Evolutionary conservation across 2,888 invertebrate genomes (phyloP), one percentile per base, ranked within the genome.

Genomic region (Argynnis bischoffii): DNA sequence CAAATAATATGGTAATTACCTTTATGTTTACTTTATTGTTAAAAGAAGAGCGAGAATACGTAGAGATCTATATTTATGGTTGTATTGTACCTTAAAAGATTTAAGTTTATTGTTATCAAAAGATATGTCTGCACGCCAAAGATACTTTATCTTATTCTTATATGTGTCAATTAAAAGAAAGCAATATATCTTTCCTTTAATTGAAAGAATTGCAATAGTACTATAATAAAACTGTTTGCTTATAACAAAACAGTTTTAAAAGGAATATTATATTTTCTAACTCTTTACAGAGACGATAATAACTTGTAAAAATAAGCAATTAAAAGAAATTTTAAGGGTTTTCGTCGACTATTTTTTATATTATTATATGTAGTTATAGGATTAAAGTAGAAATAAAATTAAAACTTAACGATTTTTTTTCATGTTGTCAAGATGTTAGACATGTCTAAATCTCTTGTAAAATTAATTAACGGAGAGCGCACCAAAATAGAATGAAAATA

Each of bases 401-500:
- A 1, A 41, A 41, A 41, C 35, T 35, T 35, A 35, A 35, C 8
- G 35, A 41, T 11, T 41, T 41, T 35, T n/a, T 35, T 41, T 41
- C 35, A 41, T 8, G 35, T 41, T 41, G 35, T 41, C 35, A 41
- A 41, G 35, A 41, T 8, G 35, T 11, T 41, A 41, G 26, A 26
- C 35, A 41, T 41, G 35, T 11, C 35, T 57, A 31, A 18, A 41
- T 11, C 0, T 15, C 15, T 15, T 26, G 5, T 47, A 31, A 59
- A 26, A 48, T 16, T 48, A 59, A 59, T 59, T 59, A 14, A 59
- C 47, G 26, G 13, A 47, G 26, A n/a, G 26, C 47, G 1, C 26
- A 59, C n/a, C 11, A n/a, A 26, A 46, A 57, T 31, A 59, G 6
- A 59, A 59, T 48, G 48, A 26, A 48, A 59, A 59, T 59, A 59